These are phyloP conservation scores for Cordilura impudica DNA, from an alignment of 2,888 invertebrate species.

Conservation along the genomic window DNA sequence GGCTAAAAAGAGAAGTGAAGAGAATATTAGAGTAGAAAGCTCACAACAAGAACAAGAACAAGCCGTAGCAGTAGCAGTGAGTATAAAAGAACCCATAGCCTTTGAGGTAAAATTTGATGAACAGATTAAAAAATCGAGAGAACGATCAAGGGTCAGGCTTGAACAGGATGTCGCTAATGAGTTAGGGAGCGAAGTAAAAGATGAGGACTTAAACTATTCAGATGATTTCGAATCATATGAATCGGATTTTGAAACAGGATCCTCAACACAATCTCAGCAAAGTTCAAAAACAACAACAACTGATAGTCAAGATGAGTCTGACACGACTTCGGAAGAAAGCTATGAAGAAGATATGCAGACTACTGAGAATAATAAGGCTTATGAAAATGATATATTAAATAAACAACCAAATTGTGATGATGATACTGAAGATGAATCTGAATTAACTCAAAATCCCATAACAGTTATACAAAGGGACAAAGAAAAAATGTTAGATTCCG, in stretches of 20 bases:
- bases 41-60: neutral
- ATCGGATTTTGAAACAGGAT: constrained; percentile 79
- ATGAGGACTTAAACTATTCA: constrained; percentile 76
- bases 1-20: constrained; percentile 66
- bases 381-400: constrained; percentile 22
- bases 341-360: constrained; percentile 22
- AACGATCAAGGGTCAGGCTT: constrained; percentile 49
- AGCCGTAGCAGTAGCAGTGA: neutral
- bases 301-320: constrained; percentile 24
- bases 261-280: constrained; percentile 58
- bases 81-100: constrained; percentile 71
- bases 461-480: constrained; percentile 75
- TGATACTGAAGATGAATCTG: constrained; percentile 68
- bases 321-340: neutral
- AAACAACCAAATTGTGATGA: constrained; percentile 20
- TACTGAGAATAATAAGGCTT: constrained; percentile 13
- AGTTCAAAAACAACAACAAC: constrained; percentile 53
- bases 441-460: constrained; percentile 73
- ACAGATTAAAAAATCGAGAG: constrained; percentile 38
- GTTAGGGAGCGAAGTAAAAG: neutral
- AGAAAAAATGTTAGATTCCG: constrained; percentile 81
- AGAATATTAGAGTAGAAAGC: constrained; percentile 50
- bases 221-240: constrained; percentile 81
- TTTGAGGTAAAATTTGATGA: constrained; percentile 75
- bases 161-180: neutral